These are phyloP conservation scores for Hypolimnas misippus DNA, from an alignment of 2,888 invertebrate genomes.

Conservation along the genomic window DNA sequence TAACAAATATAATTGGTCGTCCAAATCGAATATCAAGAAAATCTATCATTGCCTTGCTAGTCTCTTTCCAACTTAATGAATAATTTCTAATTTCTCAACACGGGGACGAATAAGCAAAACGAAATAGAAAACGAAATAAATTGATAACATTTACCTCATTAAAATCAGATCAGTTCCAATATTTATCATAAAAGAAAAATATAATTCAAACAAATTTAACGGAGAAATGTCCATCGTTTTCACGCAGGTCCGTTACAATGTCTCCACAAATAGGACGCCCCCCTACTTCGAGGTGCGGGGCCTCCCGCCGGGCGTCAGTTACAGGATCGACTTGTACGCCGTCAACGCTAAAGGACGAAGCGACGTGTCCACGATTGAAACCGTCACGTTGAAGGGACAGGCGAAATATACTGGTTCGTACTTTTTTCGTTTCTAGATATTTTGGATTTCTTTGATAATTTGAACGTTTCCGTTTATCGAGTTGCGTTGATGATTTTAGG, in stretches of 20 bases:
- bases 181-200: neutral
- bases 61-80: too few species aligned
- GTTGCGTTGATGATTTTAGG: too few species aligned
- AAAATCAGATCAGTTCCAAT: neutral
- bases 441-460: too few species aligned
- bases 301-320: constrained; percentile 89
- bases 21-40: too few species aligned
- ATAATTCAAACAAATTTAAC: neutral
- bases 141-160: neutral
- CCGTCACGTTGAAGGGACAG: constrained; percentile 93
- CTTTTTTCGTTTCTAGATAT: too few species aligned
- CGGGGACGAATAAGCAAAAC: neutral
- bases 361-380: constrained; percentile 92
- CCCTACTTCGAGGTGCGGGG: constrained; percentile 88
- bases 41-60: too few species aligned
- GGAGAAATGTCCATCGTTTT: neutral
- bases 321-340: constrained; percentile 92
- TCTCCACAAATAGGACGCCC: constrained; percentile 85
- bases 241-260: constrained; percentile 83
- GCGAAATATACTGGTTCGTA: constrained; percentile 92
- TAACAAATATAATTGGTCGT: too few species aligned
- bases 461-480: neutral
- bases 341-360: constrained; percentile 94
- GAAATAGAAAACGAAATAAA: neutral
- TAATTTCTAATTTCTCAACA: too few species aligned